Evolutionary conservation across 2,797 vertebrate genomes (phyloP).

Genomic region (Pangasius krempfi): DNA sequence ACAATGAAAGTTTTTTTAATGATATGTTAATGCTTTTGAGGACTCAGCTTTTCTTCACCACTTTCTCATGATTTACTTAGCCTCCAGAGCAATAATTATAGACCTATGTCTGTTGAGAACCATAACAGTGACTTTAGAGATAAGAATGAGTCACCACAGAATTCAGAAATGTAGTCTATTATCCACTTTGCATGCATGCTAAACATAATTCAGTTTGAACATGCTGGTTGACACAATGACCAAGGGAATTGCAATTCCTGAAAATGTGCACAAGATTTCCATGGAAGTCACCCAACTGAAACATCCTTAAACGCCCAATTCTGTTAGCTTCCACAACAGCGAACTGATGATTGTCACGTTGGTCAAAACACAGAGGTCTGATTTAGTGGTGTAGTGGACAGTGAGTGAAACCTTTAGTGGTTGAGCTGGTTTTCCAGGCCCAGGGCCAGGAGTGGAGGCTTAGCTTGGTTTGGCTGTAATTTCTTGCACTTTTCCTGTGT

Average conservation of each 20-base stretch:
- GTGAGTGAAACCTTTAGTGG: constrained; percentile 51
- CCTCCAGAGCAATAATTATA: constrained; percentile 36
- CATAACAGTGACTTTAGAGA: constrained; percentile 30
- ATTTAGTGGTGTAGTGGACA: constrained; percentile 53
- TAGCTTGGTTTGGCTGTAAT: constrained; percentile 84
- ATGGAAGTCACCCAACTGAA: constrained; percentile 44
- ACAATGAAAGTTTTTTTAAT: constrained; percentile 38
- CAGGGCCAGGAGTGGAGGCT: constrained; percentile 58
- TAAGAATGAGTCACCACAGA: constrained; percentile 37
- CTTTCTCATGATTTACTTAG: constrained; percentile 48
- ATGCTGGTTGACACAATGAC: constrained; percentile 40
- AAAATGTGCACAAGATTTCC: constrained; percentile 41
- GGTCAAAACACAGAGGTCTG: constrained; percentile 32
- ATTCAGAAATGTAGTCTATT: constrained; percentile 36
- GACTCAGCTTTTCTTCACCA: constrained; percentile 30
- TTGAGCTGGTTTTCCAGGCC: constrained; percentile 58
- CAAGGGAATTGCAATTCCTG: constrained; percentile 28
- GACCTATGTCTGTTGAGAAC: constrained; percentile 27
- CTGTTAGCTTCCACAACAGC: constrained; percentile 33
- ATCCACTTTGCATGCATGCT: constrained; percentile 42
- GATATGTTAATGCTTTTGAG: constrained; percentile 48
- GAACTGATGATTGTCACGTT: constrained; percentile 46
- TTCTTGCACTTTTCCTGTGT: constrained; percentile 90
- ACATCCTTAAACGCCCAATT: constrained; percentile 43
- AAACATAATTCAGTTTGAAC: constrained; percentile 39